phyloP scores from a whole-genome alignment of 2,113 vertebrate species.

The Opisthocomus hoazin region DNA sequence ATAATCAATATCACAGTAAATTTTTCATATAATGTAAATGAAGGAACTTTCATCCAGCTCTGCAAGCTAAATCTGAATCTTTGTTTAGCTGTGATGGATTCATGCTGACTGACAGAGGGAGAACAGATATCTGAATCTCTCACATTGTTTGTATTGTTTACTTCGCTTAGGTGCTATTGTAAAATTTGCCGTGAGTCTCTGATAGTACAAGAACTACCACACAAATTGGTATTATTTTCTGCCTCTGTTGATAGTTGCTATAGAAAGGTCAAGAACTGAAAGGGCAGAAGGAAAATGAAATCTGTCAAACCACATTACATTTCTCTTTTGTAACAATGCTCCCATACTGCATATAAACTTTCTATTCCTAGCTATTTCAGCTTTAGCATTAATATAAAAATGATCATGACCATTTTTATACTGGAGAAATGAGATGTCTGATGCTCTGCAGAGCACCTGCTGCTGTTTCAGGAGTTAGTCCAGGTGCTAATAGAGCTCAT shows the following conservation, averaged over 20 bases:
- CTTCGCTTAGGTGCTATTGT: neutral
- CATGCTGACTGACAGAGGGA: neutral
- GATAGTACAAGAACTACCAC: neutral
- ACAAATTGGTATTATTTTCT: neutral
- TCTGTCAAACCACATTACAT: neutral
- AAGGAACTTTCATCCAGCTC: neutral
- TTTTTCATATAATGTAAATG: neutral
- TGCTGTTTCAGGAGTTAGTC: neutral
- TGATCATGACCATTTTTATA: neutral
- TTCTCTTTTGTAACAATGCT: neutral
- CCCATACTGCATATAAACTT: neutral
- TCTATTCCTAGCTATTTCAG: neutral
- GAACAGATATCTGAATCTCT: neutral
- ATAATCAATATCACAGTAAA: neutral
- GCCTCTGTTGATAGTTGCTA: neutral
- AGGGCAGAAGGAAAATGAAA: neutral
- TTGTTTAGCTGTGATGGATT: neutral
- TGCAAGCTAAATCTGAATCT: neutral
- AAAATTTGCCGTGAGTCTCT: neutral
- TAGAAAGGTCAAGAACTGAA: slow-evolving; percentile 25
- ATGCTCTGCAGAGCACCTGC: neutral
- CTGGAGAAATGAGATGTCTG: neutral
- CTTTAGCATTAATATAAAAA: neutral
- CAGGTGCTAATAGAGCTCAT: neutral
- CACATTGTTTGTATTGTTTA: neutral